Percentiles rank a stretch among this genome's conserved stretches.
Conservation (phyloP, 2,113 vertebrate species). For the Campylorhamphus procurvoides region DNA sequence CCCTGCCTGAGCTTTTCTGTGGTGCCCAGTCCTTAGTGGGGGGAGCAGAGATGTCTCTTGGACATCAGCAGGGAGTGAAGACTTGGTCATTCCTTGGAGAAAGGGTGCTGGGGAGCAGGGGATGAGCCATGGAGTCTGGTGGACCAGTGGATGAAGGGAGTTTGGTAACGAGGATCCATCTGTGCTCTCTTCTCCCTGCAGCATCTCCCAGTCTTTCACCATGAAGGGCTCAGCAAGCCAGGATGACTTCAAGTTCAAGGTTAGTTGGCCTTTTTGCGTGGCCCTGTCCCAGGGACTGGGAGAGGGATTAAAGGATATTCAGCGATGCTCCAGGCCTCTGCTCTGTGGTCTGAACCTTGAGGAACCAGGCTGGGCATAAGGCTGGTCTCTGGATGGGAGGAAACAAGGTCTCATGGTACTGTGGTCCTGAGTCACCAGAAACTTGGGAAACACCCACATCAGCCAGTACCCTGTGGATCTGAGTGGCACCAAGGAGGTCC, state of each 20-base stretch:
- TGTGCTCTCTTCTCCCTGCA: slow-evolving; percentile 35
- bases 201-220: slow-evolving; percentile 82
- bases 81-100: background rate
- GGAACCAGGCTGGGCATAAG: background rate
- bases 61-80: background rate
- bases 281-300: background rate
- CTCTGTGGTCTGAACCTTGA: background rate
- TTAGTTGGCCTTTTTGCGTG: slow-evolving; percentile 47
- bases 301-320: background rate
- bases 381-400: background rate
- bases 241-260: slow-evolving; percentile 95
- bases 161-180: background rate
- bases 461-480: background rate
- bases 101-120: background rate
- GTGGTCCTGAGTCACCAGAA: background rate
- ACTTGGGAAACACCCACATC: background rate
- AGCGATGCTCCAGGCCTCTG: background rate
- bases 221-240: slow-evolving; percentile 96
- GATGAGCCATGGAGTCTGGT: background rate
- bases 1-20: background rate
- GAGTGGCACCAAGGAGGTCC: background rate
- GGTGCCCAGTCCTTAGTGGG: background rate
- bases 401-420: background rate
- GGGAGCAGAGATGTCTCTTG: background rate
- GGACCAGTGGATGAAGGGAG: background rate